These are phyloP conservation scores for Buceros bicornis DNA, from an alignment of 2,797 vertebrate genomes.

Conservation along the genomic window DNA sequence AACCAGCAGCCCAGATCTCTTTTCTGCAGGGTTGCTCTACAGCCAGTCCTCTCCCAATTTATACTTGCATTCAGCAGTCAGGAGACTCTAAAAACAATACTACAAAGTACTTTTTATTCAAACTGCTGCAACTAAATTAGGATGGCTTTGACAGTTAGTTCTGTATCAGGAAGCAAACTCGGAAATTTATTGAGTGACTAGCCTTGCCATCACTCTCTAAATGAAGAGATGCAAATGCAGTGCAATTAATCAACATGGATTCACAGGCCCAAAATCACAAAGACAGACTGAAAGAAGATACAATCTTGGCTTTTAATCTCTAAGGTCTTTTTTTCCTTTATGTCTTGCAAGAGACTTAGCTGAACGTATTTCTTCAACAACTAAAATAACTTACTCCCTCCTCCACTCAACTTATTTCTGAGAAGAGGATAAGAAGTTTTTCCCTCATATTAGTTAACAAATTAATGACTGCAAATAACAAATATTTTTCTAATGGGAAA, in stretches of 20 bases:
- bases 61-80: neutral
- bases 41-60: neutral
- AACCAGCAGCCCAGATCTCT: neutral
- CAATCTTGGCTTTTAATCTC: neutral
- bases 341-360: neutral
- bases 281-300: neutral
- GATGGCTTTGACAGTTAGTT: neutral
- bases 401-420: neutral
- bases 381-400: neutral
- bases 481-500: neutral
- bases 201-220: neutral
- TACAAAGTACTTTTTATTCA: neutral
- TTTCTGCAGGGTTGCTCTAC: neutral
- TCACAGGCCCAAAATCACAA: neutral
- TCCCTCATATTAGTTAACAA: neutral
- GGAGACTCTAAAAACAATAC: neutral
- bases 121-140: neutral
- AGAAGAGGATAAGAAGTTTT: neutral
- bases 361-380: neutral
- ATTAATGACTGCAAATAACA: neutral
- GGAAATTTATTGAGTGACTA: neutral
- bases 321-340: neutral
- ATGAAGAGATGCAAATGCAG: neutral
- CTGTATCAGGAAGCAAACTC: neutral
- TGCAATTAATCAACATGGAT: neutral